These are phyloP conservation scores for Neoarius graeffei DNA, from an alignment of 2,113 vertebrate genomes.

Conservation along the genomic window DNA sequence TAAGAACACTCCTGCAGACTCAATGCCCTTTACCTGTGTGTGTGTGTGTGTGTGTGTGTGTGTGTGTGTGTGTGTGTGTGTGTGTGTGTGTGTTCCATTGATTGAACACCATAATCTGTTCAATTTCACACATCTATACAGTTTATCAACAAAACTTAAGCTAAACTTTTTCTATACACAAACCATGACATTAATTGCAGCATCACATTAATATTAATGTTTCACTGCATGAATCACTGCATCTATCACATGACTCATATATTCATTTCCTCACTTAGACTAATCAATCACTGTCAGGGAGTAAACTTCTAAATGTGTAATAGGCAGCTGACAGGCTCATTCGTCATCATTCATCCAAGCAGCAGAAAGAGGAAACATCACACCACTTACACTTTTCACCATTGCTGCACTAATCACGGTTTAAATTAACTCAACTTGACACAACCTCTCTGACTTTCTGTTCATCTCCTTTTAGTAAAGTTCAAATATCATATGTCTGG, in stretches of 20 bases:
- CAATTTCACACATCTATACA: neutral
- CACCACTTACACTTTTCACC: neutral
- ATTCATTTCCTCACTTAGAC: neutral
- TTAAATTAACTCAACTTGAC: neutral
- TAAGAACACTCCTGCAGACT: slow-evolving; percentile 9
- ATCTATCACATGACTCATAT: neutral
- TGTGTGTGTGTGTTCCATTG: neutral
- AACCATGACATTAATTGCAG: neutral
- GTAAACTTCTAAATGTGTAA: neutral
- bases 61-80: slow-evolving; percentile 10
- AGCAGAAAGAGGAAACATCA: neutral
- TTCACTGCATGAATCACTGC: neutral
- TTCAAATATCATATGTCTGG: neutral
- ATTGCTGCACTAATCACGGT: no score
- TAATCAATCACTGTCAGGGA: neutral
- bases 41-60: slow-evolving; percentile 16
- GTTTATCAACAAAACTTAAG: neutral
- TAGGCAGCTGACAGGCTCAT: neutral
- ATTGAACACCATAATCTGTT: neutral
- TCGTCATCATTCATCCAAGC: neutral
- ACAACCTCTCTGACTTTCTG: neutral
- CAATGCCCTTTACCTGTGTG: slow-evolving; percentile 39
- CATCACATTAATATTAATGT: neutral
- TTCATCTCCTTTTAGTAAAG: neutral
- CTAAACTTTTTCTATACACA: neutral